phyloP scores from a whole-genome alignment of 2,888 invertebrate genomes.

The Amorpha juglandis region DNA sequence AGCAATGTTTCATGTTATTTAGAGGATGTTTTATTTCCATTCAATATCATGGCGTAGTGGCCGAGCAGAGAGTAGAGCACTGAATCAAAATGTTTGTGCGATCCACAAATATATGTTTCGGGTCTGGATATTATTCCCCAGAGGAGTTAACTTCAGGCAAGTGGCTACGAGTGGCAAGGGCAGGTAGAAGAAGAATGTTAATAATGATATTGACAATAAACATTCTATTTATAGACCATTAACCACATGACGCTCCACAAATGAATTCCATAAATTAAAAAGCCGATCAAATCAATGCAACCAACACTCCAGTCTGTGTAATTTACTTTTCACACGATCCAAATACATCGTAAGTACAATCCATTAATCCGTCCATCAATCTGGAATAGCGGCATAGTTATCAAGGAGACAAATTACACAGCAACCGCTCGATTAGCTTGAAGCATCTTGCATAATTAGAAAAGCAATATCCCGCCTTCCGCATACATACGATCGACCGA shows the following conservation, averaged over 20 bases:
- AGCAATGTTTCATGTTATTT: too few species aligned
- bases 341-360: conserved; percentile 12
- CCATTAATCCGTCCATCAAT: conserved; percentile 15
- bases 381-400: conserved; percentile 35
- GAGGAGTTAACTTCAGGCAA: too few species aligned
- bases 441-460: conserved; percentile 52
- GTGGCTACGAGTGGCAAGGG: too few species aligned
- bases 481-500: conserved; percentile 50
- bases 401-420: conserved; percentile 50
- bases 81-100: too few species aligned
- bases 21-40: too few species aligned
- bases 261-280: conserved; percentile 7
- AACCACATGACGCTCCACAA: background rate
- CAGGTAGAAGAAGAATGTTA: too few species aligned
- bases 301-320: background rate
- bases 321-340: conserved; percentile 11
- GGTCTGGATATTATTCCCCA: too few species aligned
- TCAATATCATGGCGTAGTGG: too few species aligned
- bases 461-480: conserved; percentile 63
- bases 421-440: conserved; percentile 35
- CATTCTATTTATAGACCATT: background rate
- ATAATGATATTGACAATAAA: too few species aligned
- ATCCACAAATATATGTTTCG: too few species aligned
- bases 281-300: conserved; percentile 4
- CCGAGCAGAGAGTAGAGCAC: too few species aligned